Evolutionary conservation across 2,888 invertebrate genomes (phyloP).

Genomic region (Choristoneura rosaceana): DNA sequence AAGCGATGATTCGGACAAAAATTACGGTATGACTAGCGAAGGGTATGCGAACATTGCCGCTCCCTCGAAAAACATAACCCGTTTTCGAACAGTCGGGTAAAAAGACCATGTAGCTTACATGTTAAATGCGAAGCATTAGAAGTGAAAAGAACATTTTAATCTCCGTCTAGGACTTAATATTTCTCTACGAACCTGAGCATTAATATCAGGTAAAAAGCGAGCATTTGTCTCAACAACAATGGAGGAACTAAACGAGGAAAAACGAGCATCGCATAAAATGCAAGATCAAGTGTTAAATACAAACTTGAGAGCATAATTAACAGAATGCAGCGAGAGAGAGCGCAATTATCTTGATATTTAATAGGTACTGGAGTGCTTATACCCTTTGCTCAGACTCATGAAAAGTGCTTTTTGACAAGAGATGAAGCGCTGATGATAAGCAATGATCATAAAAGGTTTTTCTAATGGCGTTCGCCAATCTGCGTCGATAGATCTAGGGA

Average conservation of each 20-base stretch:
- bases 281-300: constrained; percentile 63
- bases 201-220: constrained; percentile 54
- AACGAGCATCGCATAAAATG: constrained; percentile 52
- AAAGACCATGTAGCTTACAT: too few relatives aligned
- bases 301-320: constrained; percentile 69
- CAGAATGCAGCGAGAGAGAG: constrained; percentile 46
- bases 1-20: too few relatives aligned
- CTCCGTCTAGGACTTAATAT: constrained; percentile 21
- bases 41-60: too few relatives aligned
- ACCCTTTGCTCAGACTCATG: neutral
- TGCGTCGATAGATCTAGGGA: too few relatives aligned
- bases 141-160: constrained; percentile 22
- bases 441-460: too few relatives aligned
- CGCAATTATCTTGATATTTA: constrained; percentile 45
- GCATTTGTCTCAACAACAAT: constrained; percentile 64
- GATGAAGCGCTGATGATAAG: too few relatives aligned
- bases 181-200: constrained; percentile 53
- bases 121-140: too few relatives aligned
- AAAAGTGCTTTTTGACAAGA: too few relatives aligned
- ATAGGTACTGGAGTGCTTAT: neutral
- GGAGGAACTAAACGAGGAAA: constrained; percentile 47
- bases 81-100: too few relatives aligned
- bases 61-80: too few relatives aligned
- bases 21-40: too few relatives aligned
- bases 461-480: too few relatives aligned